Conservation (phyloP, 2,888 invertebrate species). For the Parochlus steinenii region DNA sequence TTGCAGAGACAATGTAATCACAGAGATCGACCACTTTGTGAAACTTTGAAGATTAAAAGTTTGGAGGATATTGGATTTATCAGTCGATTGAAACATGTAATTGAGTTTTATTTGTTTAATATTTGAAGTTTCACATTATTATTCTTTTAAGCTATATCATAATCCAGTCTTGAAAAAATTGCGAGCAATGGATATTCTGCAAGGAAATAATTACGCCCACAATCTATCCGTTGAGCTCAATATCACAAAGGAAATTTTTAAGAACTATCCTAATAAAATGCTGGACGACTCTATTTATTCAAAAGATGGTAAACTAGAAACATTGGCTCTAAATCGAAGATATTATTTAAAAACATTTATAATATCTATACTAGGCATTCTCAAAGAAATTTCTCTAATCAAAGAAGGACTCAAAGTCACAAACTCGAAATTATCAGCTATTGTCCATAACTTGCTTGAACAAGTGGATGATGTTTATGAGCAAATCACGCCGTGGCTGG, state of each 20-base stretch:
- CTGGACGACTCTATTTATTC: conserved; percentile 28
- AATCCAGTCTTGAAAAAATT: conserved; percentile 29
- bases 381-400: conserved; percentile 16
- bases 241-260: conserved; percentile 29
- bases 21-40: conserved; percentile 57
- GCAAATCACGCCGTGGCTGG: conserved; percentile 22
- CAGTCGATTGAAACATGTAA: conserved; percentile 28
- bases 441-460: conserved; percentile 24
- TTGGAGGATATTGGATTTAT: conserved; percentile 37
- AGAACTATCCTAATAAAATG: conserved; percentile 29
- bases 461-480: conserved; percentile 25
- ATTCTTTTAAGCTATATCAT: conserved; percentile 25
- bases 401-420: conserved; percentile 27
- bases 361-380: no score
- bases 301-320: conserved; percentile 24
- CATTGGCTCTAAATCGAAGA: no score
- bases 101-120: conserved; percentile 13
- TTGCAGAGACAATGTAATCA: conserved; percentile 44
- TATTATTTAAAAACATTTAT: no score
- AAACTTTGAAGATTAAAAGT: conserved; percentile 53
- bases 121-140: no score
- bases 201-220: conserved; percentile 27
- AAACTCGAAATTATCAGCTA: conserved; percentile 26
- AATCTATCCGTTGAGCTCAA: conserved; percentile 30
- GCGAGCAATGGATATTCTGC: conserved; percentile 30